phyloP scores from a whole-genome alignment of 2,797 vertebrate genomes.

The Apogon talboti region DNA sequence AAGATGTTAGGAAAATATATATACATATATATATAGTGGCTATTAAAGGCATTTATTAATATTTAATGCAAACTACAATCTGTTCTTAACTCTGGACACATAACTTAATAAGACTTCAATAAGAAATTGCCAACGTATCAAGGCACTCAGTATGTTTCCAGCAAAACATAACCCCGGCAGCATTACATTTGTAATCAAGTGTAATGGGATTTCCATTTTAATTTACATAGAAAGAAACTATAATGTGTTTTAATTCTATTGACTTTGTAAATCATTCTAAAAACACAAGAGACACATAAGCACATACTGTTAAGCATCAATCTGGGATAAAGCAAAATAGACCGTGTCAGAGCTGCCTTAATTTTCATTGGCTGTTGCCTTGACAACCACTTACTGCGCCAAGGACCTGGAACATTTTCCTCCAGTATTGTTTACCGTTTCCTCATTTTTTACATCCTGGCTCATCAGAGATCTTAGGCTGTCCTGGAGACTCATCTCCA shows the following conservation, averaged over 20 bases:
- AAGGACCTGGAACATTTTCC: constrained; percentile 29
- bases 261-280: neutral
- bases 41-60: too few species aligned
- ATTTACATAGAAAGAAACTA: too few species aligned
- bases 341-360: constrained; percentile 19
- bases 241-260: constrained; percentile 3
- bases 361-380: constrained; percentile 46
- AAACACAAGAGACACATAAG: constrained; percentile 9
- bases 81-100: too few species aligned
- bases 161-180: too few species aligned
- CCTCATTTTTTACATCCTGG: constrained; percentile 29
- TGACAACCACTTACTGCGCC: constrained; percentile 52
- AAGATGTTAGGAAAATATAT: too few species aligned
- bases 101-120: too few species aligned
- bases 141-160: too few species aligned
- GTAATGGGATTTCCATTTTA: too few species aligned
- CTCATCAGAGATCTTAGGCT: constrained; percentile 55
- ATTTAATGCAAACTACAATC: too few species aligned
- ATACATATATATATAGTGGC: too few species aligned
- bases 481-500: constrained; percentile 51
- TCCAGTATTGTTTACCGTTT: constrained; percentile 45
- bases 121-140: too few species aligned
- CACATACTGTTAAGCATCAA: constrained; percentile 12
- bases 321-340: constrained; percentile 11
- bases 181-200: too few species aligned